A percentile compares a stretch with the other conserved stretches of the same genome.
These are phyloP conservation scores for Eospalax fontanierii DNA, from an alignment of 2,797 vertebrate species.

Conservation along the genomic window DNA sequence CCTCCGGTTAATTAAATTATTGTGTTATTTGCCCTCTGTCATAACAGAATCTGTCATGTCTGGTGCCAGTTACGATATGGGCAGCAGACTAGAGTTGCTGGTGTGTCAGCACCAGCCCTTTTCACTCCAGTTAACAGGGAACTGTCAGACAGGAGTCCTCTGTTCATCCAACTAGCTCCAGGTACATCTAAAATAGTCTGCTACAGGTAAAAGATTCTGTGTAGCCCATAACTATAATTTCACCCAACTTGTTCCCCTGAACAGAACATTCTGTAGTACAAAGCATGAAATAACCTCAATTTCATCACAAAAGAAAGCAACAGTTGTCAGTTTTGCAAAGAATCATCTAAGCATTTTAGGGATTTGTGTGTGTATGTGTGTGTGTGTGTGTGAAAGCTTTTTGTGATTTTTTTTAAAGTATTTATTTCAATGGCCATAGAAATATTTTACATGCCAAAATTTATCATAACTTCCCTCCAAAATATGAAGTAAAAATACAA, in stretches of 20 bases:
- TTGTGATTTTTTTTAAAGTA: constrained; percentile 43
- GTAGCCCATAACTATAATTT: constrained; percentile 68
- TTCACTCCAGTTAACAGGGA: neutral
- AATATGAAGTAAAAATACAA: neutral
- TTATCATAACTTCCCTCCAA: neutral
- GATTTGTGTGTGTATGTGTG: constrained; percentile 58
- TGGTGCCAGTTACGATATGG: constrained; percentile 7
- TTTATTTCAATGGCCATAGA: constrained; percentile 8
- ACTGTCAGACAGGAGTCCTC: constrained; percentile 31
- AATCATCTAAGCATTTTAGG: constrained; percentile 44
- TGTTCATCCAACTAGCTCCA: neutral
- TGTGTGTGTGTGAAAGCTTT: constrained; percentile 45
- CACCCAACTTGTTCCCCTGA: neutral
- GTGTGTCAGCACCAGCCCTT: constrained; percentile 57
- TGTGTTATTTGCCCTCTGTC: constrained; percentile 49
- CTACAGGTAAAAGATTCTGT: constrained; percentile 45
- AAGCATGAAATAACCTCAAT: constrained; percentile 64
- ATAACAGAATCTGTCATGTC: constrained; percentile 44
- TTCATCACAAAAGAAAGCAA: constrained; percentile 45
- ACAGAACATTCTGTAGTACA: constrained; percentile 60
- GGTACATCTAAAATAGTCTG: constrained; percentile 63
- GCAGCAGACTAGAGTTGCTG: constrained; percentile 42
- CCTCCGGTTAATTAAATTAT: constrained; percentile 44
- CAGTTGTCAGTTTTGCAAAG: constrained; percentile 49
- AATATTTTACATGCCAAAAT: neutral